Evolutionary conservation across 2,113 vertebrate species (phyloP).

Genomic region (Psittacus erithacus): DNA sequence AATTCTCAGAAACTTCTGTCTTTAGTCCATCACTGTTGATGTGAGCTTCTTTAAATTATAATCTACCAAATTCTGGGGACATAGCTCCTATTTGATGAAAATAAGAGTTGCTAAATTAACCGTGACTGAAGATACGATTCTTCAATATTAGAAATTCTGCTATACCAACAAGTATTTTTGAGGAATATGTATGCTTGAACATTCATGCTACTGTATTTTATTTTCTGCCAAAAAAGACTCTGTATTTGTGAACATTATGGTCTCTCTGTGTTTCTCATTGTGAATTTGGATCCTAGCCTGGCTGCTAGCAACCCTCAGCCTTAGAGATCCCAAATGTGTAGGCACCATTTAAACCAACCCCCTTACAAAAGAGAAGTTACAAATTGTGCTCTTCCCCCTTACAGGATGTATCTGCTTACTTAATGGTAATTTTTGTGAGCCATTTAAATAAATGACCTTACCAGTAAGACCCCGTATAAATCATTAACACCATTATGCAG

Average conservation of each 20-base stretch:
- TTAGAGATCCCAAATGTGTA: not conserved
- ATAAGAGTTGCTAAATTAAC: not conserved
- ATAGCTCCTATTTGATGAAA: not conserved
- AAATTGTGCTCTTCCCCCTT: not conserved
- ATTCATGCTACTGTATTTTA: not conserved
- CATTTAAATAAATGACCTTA: slow-evolving; percentile 25
- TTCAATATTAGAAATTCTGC: not conserved
- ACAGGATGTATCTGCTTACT: not conserved
- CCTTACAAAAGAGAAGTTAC: not conserved
- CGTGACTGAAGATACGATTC: not conserved
- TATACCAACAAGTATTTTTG: not conserved
- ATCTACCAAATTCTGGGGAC: not conserved
- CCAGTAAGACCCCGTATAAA: not conserved
- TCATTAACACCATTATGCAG: not conserved
- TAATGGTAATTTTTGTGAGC: not conserved
- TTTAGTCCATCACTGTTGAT: not conserved
- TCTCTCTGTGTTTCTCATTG: not conserved
- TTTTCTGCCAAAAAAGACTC: not conserved
- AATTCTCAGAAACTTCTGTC: not conserved
- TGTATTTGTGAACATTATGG: not conserved
- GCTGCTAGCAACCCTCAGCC: not conserved
- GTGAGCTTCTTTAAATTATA: not conserved
- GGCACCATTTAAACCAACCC: not conserved
- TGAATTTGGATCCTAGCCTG: not conserved
- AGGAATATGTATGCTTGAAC: not conserved